Percentiles rank a stretch among this genome's conserved stretches.
Conservation (phyloP, 2,797 vertebrate genomes). For the Channallabes apus region DNA sequence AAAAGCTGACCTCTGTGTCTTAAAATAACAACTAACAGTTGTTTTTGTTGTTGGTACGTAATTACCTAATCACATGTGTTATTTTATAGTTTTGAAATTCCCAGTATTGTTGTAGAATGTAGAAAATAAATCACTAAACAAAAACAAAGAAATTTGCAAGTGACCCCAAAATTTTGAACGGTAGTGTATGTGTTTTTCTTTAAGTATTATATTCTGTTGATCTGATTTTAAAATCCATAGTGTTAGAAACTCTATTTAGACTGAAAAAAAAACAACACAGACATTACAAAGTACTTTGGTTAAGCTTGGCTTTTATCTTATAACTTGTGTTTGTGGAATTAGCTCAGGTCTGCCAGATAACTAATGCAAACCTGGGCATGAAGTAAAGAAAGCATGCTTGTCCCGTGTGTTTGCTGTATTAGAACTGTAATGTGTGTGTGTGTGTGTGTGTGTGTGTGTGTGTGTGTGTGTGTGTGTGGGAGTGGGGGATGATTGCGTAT, state of each 20-base stretch:
- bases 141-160: too few species aligned
- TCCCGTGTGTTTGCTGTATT: conserved; percentile 2
- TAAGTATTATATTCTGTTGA: neutral
- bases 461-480: too few species aligned
- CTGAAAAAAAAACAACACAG: neutral
- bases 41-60: too few species aligned
- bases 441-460: too few species aligned
- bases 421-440: neutral
- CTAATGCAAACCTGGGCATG: conserved; percentile 6
- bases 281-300: neutral
- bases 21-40: too few species aligned
- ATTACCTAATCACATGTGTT: too few species aligned
- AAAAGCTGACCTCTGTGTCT: too few species aligned
- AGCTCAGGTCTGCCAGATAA: conserved; percentile 12
- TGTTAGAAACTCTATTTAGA: neutral
- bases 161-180: too few species aligned
- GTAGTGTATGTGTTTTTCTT: neutral
- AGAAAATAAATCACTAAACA: too few species aligned
- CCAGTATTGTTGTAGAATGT: too few species aligned
- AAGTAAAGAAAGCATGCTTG: conserved; percentile 4
- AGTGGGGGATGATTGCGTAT: neutral
- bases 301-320: neutral
- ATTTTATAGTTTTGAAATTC: too few species aligned
- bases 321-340: neutral
- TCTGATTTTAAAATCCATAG: conserved; percentile 3